Conservation (phyloP, 92 coral and sea anemone species). For the Actinostola sp. region DNA sequence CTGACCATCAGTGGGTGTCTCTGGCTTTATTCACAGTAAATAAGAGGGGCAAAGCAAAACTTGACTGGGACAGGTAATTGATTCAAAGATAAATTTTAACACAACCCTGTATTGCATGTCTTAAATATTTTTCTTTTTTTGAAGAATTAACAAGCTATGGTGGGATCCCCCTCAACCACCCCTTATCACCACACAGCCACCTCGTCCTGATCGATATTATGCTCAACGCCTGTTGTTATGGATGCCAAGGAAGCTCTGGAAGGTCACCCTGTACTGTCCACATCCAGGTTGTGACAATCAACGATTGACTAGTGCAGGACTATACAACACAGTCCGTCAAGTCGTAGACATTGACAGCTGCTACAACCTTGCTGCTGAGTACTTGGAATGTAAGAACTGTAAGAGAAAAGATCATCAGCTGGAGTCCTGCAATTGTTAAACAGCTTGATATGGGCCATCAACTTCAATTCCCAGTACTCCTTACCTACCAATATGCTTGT, state of each 20-base stretch:
- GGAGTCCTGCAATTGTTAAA: slow-evolving; percentile 51
- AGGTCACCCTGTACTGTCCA: slow-evolving; percentile 33
- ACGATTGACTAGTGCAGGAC: slow-evolving; percentile 27
- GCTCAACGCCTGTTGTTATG: slow-evolving; percentile 54
- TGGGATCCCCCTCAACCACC: slow-evolving; percentile 54
- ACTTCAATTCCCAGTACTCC: slow-evolving; percentile 50
- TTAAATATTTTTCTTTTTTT: neutral
- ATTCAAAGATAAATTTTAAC: too few species aligned
- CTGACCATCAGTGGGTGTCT: slow-evolving; percentile 57
- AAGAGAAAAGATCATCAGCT: slow-evolving; percentile 55
- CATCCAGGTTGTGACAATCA: slow-evolving; percentile 35
- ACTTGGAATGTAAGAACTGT: slow-evolving; percentile 56
- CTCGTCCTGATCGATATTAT: slow-evolving; percentile 41
- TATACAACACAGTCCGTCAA: slow-evolving; percentile 39
- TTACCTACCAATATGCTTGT: slow-evolving; percentile 69
- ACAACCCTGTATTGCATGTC: neutral
- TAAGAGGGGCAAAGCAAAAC: slow-evolving; percentile 37
- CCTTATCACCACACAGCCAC: slow-evolving; percentile 26
- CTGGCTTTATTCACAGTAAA: slow-evolving; percentile 33
- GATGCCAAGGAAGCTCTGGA: slow-evolving; percentile 77
- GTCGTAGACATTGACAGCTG: slow-evolving; percentile 60
- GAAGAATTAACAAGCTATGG: slow-evolving; percentile 46
- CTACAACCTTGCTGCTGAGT: slow-evolving; percentile 57
- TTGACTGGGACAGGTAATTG: slow-evolving; percentile 34
- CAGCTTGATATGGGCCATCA: slow-evolving; percentile 61